These are phyloP conservation scores for Erebia ligea DNA, from an alignment of 2,888 invertebrate species.

Conservation along the genomic window DNA sequence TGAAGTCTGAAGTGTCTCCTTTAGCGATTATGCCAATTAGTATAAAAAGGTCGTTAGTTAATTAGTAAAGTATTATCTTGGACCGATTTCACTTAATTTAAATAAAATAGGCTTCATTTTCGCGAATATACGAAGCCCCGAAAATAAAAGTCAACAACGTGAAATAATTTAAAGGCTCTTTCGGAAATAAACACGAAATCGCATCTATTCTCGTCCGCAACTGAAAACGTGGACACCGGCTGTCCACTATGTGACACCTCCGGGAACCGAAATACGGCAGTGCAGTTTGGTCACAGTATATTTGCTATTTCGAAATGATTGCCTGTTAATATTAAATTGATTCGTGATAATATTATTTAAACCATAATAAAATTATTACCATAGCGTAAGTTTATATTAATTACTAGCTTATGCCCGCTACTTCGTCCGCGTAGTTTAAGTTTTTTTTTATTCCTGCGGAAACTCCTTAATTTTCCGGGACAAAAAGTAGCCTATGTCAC, in stretches of 20 bases:
- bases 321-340: background rate
- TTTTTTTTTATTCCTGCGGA: no score
- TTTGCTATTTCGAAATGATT: constrained; percentile 10
- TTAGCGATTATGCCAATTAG: no score
- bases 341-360: background rate
- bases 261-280: constrained; percentile 53
- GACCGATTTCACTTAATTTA: background rate
- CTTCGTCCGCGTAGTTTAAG: no score
- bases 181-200: constrained; percentile 69
- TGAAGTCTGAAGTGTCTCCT: no score
- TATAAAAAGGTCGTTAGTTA: background rate
- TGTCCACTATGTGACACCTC: constrained; percentile 57
- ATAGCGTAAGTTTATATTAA: no score
- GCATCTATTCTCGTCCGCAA: constrained; percentile 60
- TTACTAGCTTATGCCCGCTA: no score
- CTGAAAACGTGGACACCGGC: constrained; percentile 57
- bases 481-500: no score
- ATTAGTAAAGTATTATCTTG: no score
- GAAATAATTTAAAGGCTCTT: constrained; percentile 54
- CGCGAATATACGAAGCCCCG: constrained; percentile 42
- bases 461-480: no score
- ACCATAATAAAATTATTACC: no score
- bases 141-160: constrained; percentile 28
- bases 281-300: constrained; percentile 1
- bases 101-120: constrained; percentile 40